Evolutionary conservation across 2,888 invertebrate genomes (phyloP), one percentile per base, ranked within the genome.

Genomic region (Orthonychiurus folsomi): DNA sequence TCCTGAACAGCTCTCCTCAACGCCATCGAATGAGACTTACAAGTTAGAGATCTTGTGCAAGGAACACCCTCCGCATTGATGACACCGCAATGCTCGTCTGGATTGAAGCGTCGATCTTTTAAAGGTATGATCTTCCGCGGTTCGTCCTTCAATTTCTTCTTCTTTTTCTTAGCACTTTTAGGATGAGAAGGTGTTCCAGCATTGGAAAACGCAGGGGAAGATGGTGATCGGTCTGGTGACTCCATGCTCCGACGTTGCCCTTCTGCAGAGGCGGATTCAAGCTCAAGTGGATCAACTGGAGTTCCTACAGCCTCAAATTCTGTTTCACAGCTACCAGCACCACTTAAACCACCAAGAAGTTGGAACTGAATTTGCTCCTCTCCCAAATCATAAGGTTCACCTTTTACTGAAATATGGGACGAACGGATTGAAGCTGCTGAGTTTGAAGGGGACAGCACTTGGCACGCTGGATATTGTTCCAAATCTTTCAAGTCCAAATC

Each of bases 81-180:
- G 20, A 89, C 89, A 1, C 90, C 91, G 76, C 90, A 90, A 75
- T 90, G 90, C 70, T 86, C 84, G 75, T 90, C 86, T 21, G 89
- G 85, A 77, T 90, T 87, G 78, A 87, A 90, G 75, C 88, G 86
- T 65, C 87, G 80, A 73, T 80, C 80, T 76, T 74, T 68, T 69
- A 76, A 59, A 37, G 69, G 73, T 59, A 73, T 63, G 20, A 72
- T 60, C 59, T 72, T 72, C n/a, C n/a, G n/a, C 27, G 72, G 59
- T 1, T 66, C 65, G 18, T 71, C 72, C 67, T 81, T n/a, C n/a
- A n/a, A n/a, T n/a, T n/a, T 79, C 62, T 78, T 79, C 20, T 20
- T 52, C 52, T 37, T 37, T 37, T 37, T 37, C 37, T 37, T 15
- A 9, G 5, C 15, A 5, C 37, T 37, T 15, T 15, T 15, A 5